phyloP scores from a whole-genome alignment of 2,888 invertebrate genomes.

The Spodoptera littoralis region DNA sequence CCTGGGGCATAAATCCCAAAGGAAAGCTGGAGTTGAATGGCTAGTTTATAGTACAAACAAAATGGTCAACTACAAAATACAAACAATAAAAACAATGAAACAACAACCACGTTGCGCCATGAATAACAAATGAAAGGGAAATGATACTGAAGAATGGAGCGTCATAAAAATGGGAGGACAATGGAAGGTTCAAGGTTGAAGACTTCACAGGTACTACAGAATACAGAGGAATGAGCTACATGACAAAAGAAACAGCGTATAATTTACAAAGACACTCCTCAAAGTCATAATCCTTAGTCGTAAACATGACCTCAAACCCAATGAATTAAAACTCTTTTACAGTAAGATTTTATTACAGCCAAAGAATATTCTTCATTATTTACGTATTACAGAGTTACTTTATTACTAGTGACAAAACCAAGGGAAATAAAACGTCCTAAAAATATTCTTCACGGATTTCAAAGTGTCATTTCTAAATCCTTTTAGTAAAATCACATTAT shows the following conservation, averaged over 20 bases:
- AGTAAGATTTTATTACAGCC: no score
- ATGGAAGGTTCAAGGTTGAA: slow-evolving; percentile 50
- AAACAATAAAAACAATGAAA: slow-evolving; percentile 60
- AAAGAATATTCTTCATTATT: no score
- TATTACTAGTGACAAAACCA: neutral
- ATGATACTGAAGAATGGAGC: slow-evolving; percentile 42
- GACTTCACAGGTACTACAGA: slow-evolving; percentile 5
- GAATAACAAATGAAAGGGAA: slow-evolving; percentile 59
- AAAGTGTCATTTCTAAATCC: slow-evolving; percentile 21
- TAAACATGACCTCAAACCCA: slow-evolving; percentile 29
- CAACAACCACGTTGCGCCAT: slow-evolving; percentile 46
- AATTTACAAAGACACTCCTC: slow-evolving; percentile 32
- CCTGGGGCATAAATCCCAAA: slow-evolving; percentile 67
- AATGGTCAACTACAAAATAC: slow-evolving; percentile 52
- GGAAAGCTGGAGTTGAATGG: slow-evolving; percentile 60
- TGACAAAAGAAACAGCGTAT: slow-evolving; percentile 43
- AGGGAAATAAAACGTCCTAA: slow-evolving; percentile 15
- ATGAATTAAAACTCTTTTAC: slow-evolving; percentile 14
- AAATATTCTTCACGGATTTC: slow-evolving; percentile 17
- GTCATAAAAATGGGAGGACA: slow-evolving; percentile 43
- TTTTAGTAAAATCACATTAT: slow-evolving; percentile 38
- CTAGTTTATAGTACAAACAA: slow-evolving; percentile 63
- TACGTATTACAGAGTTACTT: no score
- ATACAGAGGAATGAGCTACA: no score
- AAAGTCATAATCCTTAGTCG: slow-evolving; percentile 45